These are phyloP conservation scores for Chymomyza fuscimana DNA, from an alignment of 2,888 invertebrate genomes.

Conservation along the genomic window DNA sequence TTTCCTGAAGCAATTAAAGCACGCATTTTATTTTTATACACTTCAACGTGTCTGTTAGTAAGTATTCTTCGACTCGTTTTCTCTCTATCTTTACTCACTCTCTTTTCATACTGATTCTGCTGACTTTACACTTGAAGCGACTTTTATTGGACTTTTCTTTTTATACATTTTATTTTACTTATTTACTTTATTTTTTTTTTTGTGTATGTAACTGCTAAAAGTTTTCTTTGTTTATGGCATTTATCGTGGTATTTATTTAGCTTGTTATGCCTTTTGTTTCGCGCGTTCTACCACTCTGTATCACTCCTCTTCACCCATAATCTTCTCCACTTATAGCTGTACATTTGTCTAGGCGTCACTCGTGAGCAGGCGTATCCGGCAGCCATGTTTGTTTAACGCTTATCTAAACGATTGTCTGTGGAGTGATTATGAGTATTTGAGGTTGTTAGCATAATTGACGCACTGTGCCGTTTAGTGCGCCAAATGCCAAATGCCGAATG, in stretches of 20 bases:
- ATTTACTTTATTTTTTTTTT: conserved; percentile 8
- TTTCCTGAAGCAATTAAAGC: conserved; percentile 63
- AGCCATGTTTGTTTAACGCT: conserved; percentile 72
- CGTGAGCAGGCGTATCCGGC: conserved; percentile 56
- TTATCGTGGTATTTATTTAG: conserved; percentile 72
- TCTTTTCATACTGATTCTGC: conserved; percentile 44
- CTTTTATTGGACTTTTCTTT: conserved; percentile 66
- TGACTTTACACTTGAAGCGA: conserved; percentile 61
- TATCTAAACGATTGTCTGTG: conserved; percentile 76
- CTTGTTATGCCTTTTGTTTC: conserved; percentile 68
- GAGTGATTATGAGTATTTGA: conserved; percentile 75
- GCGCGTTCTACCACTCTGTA: conserved; percentile 20
- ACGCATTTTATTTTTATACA: conserved; percentile 60
- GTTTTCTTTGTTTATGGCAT: conserved; percentile 73
- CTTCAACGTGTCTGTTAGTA: conserved; percentile 25
- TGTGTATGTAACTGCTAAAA: conserved; percentile 39
- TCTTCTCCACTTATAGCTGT: not conserved
- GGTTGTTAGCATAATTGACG: conserved; percentile 75
- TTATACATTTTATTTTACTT: conserved; percentile 16
- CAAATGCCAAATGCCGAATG: not conserved
- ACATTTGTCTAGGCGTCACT: conserved; percentile 38
- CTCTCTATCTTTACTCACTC: not conserved
- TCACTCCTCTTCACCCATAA: not conserved
- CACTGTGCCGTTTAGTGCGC: conserved; percentile 57
- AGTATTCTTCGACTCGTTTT: conserved; percentile 26